A percentile compares a stretch with the other conserved stretches of the same genome.
Evolutionary conservation across 2,888 invertebrate genomes (phyloP).

Genomic region (Punctoribates punctum): DNA sequence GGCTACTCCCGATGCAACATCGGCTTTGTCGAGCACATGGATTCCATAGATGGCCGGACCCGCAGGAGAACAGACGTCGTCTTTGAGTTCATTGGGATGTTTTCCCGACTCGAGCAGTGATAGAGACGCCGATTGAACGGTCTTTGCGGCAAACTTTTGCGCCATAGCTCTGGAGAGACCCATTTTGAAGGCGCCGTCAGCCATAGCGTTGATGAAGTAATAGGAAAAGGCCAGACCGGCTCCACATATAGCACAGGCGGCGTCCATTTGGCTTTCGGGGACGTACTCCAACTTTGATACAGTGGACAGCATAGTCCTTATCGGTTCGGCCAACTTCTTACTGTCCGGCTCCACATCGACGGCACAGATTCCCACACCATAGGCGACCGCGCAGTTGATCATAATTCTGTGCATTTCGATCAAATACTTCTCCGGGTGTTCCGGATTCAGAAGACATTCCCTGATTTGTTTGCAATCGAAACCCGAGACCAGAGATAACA

Average conservation of each 20-base stretch:
- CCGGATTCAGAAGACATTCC: conserved; percentile 43
- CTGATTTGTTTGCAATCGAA: conserved; percentile 33
- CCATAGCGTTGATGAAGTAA: conserved; percentile 53
- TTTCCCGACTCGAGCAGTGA: conserved; percentile 50
- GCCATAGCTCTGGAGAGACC: conserved; percentile 53
- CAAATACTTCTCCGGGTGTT: conserved; percentile 42
- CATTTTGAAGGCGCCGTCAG: conserved; percentile 55
- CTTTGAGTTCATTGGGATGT: conserved; percentile 52
- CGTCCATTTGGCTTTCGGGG: conserved; percentile 53
- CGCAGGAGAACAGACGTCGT: conserved; percentile 52
- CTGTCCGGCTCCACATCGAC: conserved; percentile 43
- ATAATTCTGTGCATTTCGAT: conserved; percentile 43
- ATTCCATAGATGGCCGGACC: conserved; percentile 54
- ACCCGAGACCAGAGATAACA: conserved; percentile 42
- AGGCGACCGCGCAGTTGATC: too few relatives aligned
- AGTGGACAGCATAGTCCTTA: conserved; percentile 41
- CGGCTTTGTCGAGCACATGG: conserved; percentile 50
- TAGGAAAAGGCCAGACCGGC: conserved; percentile 55
- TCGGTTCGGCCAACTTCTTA: conserved; percentile 40
- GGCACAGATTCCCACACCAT: too few relatives aligned
- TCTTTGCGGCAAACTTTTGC: conserved; percentile 52
- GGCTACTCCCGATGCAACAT: conserved; percentile 46
- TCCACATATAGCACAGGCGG: conserved; percentile 55
- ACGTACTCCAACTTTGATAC: conserved; percentile 52
- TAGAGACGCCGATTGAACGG: conserved; percentile 51